These are phyloP conservation scores for Holacanthella duospinosa DNA, from an alignment of 2,888 invertebrate species.

Conservation along the genomic window DNA sequence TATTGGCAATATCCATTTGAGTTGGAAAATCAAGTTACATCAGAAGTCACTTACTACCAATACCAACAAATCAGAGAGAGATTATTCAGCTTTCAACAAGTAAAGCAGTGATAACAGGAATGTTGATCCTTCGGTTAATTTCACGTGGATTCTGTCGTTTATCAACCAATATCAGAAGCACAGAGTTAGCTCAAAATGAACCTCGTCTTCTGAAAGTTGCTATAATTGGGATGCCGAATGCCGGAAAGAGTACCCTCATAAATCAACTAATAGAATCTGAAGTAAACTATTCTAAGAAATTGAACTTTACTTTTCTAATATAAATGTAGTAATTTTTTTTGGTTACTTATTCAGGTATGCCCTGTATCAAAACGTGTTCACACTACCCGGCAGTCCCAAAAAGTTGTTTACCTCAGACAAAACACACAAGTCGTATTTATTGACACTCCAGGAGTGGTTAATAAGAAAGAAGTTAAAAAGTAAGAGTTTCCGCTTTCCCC, in stretches of 20 bases:
- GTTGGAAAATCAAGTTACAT: too few relatives aligned
- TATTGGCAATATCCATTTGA: too few relatives aligned
- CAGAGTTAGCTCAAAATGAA: too few relatives aligned
- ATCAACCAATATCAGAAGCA: background rate
- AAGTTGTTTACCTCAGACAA: conserved; percentile 62
- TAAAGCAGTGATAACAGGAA: too few relatives aligned
- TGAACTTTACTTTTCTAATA: background rate
- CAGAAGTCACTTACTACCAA: too few relatives aligned
- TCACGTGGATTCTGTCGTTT: background rate
- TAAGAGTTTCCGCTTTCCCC: conserved; percentile 40
- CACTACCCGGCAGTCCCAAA: conserved; percentile 64
- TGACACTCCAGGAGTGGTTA: conserved; percentile 86
- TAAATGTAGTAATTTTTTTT: conserved; percentile 13
- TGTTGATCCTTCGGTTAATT: too few relatives aligned
- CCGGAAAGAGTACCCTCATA: conserved; percentile 89
- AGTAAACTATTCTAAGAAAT: conserved; percentile 44
- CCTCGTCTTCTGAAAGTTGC: conserved; percentile 51
- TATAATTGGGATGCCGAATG: conserved; percentile 85
- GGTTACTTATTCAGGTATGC: conserved; percentile 55
- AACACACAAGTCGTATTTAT: conserved; percentile 79
- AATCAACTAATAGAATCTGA: conserved; percentile 71
- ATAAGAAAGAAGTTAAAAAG: conserved; percentile 56
- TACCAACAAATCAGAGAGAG: too few relatives aligned
- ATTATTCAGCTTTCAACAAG: too few relatives aligned
- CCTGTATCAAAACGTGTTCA: conserved; percentile 85